Evolutionary conservation across 2,113 vertebrate genomes (phyloP).

Genomic region (Holacanthus passer): DNA sequence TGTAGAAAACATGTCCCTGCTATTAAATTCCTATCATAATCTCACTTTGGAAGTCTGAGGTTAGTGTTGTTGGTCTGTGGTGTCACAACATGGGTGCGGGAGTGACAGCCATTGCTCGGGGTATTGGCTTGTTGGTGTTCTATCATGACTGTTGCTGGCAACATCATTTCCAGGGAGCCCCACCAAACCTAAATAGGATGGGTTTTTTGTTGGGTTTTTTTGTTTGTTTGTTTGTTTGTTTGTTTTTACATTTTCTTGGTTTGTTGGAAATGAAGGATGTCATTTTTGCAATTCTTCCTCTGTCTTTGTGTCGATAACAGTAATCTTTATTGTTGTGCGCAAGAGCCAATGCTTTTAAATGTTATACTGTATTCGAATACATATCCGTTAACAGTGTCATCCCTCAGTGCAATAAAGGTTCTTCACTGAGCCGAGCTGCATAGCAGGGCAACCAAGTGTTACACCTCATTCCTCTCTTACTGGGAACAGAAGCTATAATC

Average conservation of each 20-base stretch:
- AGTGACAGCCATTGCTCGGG: constrained; percentile 31
- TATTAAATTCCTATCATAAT: constrained; percentile 23
- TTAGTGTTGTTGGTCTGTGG: constrained; percentile 34
- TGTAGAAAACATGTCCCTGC: constrained; percentile 5
- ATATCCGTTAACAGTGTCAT: too few species aligned
- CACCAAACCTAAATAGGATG: constrained; percentile 5
- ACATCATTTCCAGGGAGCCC: constrained; percentile 20
- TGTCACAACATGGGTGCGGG: constrained; percentile 14
- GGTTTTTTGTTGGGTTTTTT: too few species aligned
- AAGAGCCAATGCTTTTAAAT: not conserved
- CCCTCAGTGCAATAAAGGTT: too few species aligned
- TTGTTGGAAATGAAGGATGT: constrained; percentile 23
- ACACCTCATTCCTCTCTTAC: too few species aligned
- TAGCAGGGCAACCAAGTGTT: too few species aligned
- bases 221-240: too few species aligned
- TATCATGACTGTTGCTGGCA: constrained; percentile 12
- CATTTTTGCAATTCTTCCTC: constrained; percentile 1
- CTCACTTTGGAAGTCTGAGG: constrained; percentile 34
- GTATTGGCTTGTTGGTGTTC: constrained; percentile 35
- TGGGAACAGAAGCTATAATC: too few species aligned
- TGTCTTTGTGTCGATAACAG: constrained; percentile 1
- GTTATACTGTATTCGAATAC: too few species aligned
- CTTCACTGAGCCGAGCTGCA: too few species aligned
- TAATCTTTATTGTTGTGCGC: not conserved
- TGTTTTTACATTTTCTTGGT: not conserved